Base-by-base conservation (phyloP, 2,888 invertebrate species). In the Lysandra coridon region DNA sequence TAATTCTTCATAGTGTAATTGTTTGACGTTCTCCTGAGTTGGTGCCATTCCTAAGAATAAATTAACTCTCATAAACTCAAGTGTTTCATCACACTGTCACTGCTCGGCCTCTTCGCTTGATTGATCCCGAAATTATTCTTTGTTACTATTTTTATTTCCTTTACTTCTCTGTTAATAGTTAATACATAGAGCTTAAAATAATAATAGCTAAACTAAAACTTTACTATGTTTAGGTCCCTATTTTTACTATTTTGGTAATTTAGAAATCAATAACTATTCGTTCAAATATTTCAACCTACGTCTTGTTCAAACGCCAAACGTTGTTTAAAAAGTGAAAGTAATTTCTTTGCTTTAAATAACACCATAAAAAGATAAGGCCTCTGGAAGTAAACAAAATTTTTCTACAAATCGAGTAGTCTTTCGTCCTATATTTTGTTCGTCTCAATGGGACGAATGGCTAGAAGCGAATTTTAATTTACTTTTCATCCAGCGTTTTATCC, bases 1-100 rank as follows among this genome's bases (percentile, higher is more conserved):
- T 14, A 85, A 80, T 7, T 88, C 86, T 84, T 88, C 87, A 82
- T 88, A 87, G 86, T 89, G 90, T 37, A 89, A 82, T 81, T 88
- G 83, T 79, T 86, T 87, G 4, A 90, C 85, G 83, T 88, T 88
- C 80, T 88, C 86, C 80, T 90, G 89, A 2, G 91, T 88, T 12
- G 93, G 92, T 81, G 94, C 90, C 93, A 87, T 88, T 79, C 82
- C 85, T 80, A 53, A 78, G 64, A 83, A 79, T 79, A 81, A 80
- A 82, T 81, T 80, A 60, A 62, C 44, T 14, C 33, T 73, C 37
- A 49, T 74, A 74, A 7, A 75, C 73, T 62, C 44, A 3, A 44
- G 62, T 75, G 49, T 79, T 23, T 33, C 74, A 4, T 60, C 60
- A 60, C n/a, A 33, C 73, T 40, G 17, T 60, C 14, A 79, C 44